These are phyloP conservation scores for Temnothorax rugatulus DNA, from an alignment of 2,888 invertebrate species.

Conservation along the genomic window DNA sequence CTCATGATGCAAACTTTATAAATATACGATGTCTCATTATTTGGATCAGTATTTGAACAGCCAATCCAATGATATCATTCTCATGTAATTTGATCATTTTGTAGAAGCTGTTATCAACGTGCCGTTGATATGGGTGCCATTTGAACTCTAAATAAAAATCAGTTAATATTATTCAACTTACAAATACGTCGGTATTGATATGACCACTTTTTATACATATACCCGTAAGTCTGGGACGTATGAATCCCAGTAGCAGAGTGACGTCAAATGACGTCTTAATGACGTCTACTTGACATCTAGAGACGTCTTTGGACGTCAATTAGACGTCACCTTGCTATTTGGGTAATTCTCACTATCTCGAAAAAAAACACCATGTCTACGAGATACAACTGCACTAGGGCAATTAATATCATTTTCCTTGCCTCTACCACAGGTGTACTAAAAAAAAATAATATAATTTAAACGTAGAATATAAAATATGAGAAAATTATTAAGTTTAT, in stretches of 20 bases:
- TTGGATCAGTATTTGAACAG: constrained; percentile 44
- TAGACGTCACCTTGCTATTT: no score
- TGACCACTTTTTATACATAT: no score
- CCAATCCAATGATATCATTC: constrained; percentile 88
- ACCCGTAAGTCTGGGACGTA: no score
- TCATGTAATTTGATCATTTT: constrained; percentile 84
- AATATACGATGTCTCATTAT: constrained; percentile 41
- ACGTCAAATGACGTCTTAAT: no score
- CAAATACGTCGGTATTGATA: background rate
- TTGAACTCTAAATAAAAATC: constrained; percentile 87
- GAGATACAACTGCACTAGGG: constrained; percentile 77
- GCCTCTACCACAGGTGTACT: constrained; percentile 81
- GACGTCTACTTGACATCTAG: no score
- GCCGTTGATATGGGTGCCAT: constrained; percentile 88
- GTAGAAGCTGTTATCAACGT: constrained; percentile 84
- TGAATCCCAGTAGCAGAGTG: no score
- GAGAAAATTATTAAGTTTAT: background rate
- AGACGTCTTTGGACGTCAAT: no score
- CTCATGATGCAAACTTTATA: constrained; percentile 62
- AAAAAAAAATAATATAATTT: constrained; percentile 52
- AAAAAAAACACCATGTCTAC: constrained; percentile 81
- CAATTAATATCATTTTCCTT: constrained; percentile 77
- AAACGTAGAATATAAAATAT: background rate
- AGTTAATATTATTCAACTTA: background rate
- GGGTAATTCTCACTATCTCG: constrained; percentile 59